Percentiles rank a stretch among this genome's conserved stretches.
Evolutionary conservation across 2,888 invertebrate genomes (phyloP).

Genomic region (Seira sanloemensis): DNA sequence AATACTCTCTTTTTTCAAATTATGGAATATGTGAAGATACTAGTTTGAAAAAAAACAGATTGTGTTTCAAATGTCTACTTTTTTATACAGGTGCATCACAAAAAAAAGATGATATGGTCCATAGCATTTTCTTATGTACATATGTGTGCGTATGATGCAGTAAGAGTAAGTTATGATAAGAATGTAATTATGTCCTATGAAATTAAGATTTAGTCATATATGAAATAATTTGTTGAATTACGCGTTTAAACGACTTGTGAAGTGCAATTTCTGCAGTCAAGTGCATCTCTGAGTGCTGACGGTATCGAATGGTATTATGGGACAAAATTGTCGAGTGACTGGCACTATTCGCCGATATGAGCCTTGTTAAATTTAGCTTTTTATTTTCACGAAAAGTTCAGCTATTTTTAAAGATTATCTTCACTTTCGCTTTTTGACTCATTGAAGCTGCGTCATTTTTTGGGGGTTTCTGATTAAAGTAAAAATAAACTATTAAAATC

Average conservation of each 20-base stretch:
- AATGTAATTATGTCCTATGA: not conserved
- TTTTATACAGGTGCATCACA: not conserved
- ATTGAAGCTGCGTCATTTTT: not conserved
- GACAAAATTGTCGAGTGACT: not conserved
- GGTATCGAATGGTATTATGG: not conserved
- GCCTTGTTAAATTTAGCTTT: not conserved
- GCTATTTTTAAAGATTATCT: not conserved
- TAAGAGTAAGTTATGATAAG: not conserved
- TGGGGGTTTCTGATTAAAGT: not conserved
- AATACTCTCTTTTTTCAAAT: slow-evolving; percentile 29
- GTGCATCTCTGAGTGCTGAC: not conserved
- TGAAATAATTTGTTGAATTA: not conserved
- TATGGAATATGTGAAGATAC: no score
- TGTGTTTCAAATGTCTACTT: not conserved
- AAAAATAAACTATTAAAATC: not conserved
- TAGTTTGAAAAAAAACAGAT: no score
- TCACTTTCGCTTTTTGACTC: slow-evolving; percentile 24
- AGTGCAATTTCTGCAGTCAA: not conserved
- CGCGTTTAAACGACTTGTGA: not conserved
- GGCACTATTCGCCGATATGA: not conserved
- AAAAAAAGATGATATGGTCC: slow-evolving; percentile 2
- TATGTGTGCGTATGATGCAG: no score
- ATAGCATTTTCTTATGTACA: slow-evolving; percentile 12
- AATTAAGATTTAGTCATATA: not conserved
- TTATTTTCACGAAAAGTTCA: not conserved